Evolutionary conservation across 2,113 vertebrate species (phyloP), one percentile per base, ranked within the genome.

Genomic region (Gadus macrocephalus): DNA sequence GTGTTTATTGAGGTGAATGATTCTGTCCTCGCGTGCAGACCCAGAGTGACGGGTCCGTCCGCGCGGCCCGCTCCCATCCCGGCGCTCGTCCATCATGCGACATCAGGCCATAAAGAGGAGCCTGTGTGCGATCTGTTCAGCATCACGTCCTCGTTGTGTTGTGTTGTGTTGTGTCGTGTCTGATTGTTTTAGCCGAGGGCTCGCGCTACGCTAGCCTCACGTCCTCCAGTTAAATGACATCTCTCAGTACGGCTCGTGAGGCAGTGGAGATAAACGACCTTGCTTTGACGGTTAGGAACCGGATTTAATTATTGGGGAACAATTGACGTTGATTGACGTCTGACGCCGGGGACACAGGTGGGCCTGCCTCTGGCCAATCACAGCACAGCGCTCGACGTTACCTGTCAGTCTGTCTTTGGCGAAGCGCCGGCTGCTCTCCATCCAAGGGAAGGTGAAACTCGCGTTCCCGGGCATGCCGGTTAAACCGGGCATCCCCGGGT

Each of bases 351-450:
- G 42, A 35, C 31, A 35, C 31, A 35, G 31, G 31, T 35, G 31
- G 31, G 31, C 31, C 42, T 49, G 8, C 12, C 5, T 49, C 9
- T 9, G 42, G 12, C 42, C 42, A 9, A 49, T 49, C 42, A 49
- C 42, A 49, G 12, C 42, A 9, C 42, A 9, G 42, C 64, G 7
- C 86, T 35, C 25, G 25, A 25, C 25, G 25, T 95, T 92, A 98
- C 96, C 96, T 88, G 96, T 94, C 59, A 97, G 79, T 85, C 95
- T 93, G 81, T 98, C 96, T 82, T 98, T 98, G 49, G 94, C 93
- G 67, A 95, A 94, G 76, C 95, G 91, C 70, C 94, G 91, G 77
- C 93, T 93, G 87, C 92, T 94, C 85, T 97, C 95, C 95, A 96
- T 96, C 96, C 96, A 98, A 3, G 96, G 95, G 74, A 97, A 97